These are phyloP conservation scores for Halcyon chelicuti DNA, from an alignment of 2,797 vertebrate genomes.

Conservation along the genomic window DNA sequence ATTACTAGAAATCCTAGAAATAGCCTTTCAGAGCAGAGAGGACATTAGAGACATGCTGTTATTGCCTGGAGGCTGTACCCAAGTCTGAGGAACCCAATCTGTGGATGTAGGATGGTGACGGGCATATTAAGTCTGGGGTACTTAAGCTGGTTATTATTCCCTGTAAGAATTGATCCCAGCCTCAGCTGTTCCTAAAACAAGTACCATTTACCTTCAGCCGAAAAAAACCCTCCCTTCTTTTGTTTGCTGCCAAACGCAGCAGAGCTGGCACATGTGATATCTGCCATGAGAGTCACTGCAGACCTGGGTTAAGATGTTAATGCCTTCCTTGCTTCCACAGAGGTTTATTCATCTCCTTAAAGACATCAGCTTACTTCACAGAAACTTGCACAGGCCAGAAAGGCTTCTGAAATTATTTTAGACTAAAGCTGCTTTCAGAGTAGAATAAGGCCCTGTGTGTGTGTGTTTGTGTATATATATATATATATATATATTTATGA, in stretches of 20 bases:
- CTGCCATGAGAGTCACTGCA: neutral
- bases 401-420: neutral
- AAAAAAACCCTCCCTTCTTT: neutral
- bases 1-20: neutral
- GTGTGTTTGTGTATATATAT: too few relatives aligned
- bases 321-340: neutral
- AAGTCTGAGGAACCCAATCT: neutral
- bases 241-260: neutral
- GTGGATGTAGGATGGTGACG: neutral
- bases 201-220: neutral
- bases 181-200: neutral
- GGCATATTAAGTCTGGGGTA: neutral
- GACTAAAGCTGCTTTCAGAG: neutral
- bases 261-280: neutral
- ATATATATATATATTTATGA: neutral
- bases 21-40: neutral
- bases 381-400: neutral
- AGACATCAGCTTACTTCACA: neutral
- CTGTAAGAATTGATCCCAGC: neutral
- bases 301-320: fast-evolving
- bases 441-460: neutral
- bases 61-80: neutral
- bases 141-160: neutral
- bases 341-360: neutral
- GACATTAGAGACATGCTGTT: neutral